A percentile compares a stretch with the other conserved stretches of the same genome.
Evolutionary conservation across 2,888 invertebrate species (phyloP).

Genomic region (Orthosia gothica): DNA sequence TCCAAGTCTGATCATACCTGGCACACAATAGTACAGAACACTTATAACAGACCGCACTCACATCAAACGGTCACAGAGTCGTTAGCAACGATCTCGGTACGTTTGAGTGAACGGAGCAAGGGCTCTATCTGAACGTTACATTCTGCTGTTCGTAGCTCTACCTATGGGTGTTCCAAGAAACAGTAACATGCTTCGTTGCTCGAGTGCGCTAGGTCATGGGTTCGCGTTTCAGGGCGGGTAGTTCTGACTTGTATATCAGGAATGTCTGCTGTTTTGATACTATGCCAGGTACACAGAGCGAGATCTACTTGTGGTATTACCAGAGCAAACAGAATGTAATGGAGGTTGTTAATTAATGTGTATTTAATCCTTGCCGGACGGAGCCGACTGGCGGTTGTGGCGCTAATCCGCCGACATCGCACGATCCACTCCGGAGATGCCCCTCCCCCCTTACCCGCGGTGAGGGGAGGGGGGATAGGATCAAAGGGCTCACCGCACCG

Average conservation of each 20-base stretch:
- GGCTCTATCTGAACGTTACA: background rate
- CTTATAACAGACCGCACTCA: background rate
- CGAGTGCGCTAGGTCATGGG: background rate
- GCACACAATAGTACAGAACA: background rate
- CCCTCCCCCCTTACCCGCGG: background rate
- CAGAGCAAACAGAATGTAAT: conserved; percentile 5
- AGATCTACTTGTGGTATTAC: background rate
- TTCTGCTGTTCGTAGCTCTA: background rate
- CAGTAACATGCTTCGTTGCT: background rate
- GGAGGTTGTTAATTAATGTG: conserved; percentile 32
- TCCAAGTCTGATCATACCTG: background rate
- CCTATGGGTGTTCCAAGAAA: background rate
- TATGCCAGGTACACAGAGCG: background rate
- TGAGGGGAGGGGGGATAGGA: background rate
- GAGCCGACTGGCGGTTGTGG: background rate
- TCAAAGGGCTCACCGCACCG: conserved; percentile 39
- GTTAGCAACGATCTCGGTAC: background rate
- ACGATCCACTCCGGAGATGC: conserved; percentile 22
- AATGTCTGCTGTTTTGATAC: background rate
- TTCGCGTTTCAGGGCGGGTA: background rate
- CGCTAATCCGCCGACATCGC: conserved; percentile 38
- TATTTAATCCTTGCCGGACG: conserved; percentile 19
- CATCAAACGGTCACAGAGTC: background rate
- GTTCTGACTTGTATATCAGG: background rate
- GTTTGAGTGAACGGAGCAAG: background rate